phyloP scores from a whole-genome alignment of 2,797 vertebrate species.

The Labroides dimidiatus region DNA sequence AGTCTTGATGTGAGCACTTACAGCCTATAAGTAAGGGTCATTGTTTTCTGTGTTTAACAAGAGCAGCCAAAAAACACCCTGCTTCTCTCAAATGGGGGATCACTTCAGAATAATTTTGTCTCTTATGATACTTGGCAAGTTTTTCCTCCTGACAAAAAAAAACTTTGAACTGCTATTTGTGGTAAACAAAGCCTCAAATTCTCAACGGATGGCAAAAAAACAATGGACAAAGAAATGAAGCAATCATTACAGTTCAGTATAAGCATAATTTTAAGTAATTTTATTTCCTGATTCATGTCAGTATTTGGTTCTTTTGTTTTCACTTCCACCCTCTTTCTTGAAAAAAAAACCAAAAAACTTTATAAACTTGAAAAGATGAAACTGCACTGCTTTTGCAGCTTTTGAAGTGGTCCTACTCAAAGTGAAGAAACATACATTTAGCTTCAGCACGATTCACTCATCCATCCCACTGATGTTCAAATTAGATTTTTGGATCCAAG shows the following conservation, averaged over 20 bases:
- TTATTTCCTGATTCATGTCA: no score
- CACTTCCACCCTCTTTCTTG: no score
- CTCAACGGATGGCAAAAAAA: background rate
- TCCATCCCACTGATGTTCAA: background rate
- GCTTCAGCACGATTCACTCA: background rate
- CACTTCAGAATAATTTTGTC: conserved; percentile 5
- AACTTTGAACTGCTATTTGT: background rate
- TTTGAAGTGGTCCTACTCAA: no score
- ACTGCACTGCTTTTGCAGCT: no score
- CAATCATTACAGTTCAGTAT: background rate
- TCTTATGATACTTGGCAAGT: conserved; percentile 2
- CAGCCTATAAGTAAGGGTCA: conserved; percentile 16
- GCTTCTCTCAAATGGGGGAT: background rate
- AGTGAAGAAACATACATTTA: no score
- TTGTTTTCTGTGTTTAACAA: conserved; percentile 31
- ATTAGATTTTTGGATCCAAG: background rate
- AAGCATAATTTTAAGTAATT: background rate
- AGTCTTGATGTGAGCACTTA: conserved; percentile 59
- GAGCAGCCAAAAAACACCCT: conserved; percentile 20
- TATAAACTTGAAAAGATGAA: no score
- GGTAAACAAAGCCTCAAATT: no score
- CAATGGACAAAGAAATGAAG: background rate
- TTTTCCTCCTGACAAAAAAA: background rate
- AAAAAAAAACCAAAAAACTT: no score
- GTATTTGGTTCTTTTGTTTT: no score